Percentiles rank a stretch among this genome's conserved stretches.
These are phyloP conservation scores for Poecilia picta DNA, from an alignment of 2,797 vertebrate genomes.

Conservation along the genomic window DNA sequence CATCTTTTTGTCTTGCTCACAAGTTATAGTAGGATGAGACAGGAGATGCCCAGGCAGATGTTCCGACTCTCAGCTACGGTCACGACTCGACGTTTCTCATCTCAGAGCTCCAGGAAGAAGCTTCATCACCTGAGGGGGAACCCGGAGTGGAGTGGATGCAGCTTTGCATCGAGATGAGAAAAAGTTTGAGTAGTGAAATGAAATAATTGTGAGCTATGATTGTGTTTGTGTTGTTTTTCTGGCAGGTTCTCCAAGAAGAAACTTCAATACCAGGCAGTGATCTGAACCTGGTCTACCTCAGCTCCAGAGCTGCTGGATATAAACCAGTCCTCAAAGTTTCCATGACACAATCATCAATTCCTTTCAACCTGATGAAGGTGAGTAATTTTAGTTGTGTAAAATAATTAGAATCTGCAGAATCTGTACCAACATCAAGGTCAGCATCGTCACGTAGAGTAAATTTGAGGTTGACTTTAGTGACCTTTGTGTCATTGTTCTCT, in stretches of 20 bases:
- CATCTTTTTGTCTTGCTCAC: neutral
- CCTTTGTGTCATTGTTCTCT: neutral
- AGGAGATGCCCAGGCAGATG: neutral
- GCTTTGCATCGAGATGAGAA: neutral
- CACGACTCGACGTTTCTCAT: neutral
- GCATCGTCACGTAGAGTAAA: neutral
- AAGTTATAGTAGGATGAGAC: neutral
- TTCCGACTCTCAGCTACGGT: neutral
- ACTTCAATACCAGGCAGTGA: constrained; percentile 94
- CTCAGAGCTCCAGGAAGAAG: neutral
- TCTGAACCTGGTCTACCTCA: constrained; percentile 92
- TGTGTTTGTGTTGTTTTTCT: neutral
- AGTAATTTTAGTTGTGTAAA: neutral
- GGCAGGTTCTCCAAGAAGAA: constrained; percentile 95
- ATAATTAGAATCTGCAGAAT: neutral
- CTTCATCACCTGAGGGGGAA: neutral
- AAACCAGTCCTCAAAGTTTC: constrained; percentile 96
- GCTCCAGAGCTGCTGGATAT: constrained; percentile 94
- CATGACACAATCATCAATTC: constrained; percentile 93
- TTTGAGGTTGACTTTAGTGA: neutral
- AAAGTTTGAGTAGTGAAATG: neutral
- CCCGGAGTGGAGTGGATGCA: neutral
- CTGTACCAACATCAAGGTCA: fast-evolving
- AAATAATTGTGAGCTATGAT: neutral
- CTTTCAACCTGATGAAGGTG: constrained; percentile 97